phyloP scores from a whole-genome alignment of 2,888 invertebrate species.

The Cheilosia grossa region DNA sequence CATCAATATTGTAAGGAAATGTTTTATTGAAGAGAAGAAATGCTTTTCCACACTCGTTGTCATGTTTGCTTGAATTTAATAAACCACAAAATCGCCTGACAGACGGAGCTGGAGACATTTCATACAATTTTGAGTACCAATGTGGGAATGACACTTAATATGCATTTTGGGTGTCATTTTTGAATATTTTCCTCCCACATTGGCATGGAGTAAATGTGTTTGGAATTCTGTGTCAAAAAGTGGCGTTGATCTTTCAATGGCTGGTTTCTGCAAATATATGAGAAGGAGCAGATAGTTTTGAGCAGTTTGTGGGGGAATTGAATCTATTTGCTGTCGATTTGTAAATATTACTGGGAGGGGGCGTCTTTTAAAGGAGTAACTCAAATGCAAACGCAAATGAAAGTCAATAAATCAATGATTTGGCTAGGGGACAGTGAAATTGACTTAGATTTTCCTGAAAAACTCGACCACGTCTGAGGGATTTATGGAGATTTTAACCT shows the following conservation, averaged over 20 bases:
- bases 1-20: conserved; percentile 38
- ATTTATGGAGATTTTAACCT: too few species aligned
- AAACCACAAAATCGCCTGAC: conserved; percentile 59
- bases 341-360: neutral
- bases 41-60: conserved; percentile 4
- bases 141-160: conserved; percentile 54
- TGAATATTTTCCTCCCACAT: conserved; percentile 1
- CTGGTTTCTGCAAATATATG: neutral
- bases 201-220: conserved; percentile 10
- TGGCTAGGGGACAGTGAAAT: too few species aligned
- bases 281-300: neutral
- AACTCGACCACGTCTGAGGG: too few species aligned
- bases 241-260: conserved; percentile 24
- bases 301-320: conserved; percentile 11
- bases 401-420: too few species aligned
- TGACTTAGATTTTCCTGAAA: too few species aligned
- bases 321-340: neutral
- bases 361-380: too few species aligned
- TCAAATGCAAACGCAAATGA: too few species aligned
- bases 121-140: conserved; percentile 63
- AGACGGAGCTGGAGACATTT: conserved; percentile 63
- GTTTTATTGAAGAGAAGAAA: conserved; percentile 8
- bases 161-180: conserved; percentile 22
- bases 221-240: conserved; percentile 16
- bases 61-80: conserved; percentile 63